Evolutionary conservation across 1,140 invertebrate species (phyloP), one percentile per base, ranked within the genome.

Genomic region (Diprion similis): DNA sequence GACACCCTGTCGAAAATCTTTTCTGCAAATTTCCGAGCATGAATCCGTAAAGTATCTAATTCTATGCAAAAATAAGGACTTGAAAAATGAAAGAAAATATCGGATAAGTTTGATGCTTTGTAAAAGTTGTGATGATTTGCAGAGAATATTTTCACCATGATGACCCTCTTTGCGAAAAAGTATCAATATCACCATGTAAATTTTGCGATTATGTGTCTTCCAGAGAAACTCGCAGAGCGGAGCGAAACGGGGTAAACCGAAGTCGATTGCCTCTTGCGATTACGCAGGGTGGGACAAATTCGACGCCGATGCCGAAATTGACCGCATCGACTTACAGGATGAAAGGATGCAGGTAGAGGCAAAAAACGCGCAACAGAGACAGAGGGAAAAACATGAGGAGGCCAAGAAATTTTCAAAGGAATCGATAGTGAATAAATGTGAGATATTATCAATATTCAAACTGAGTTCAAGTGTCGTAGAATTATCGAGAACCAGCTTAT

Each of bases 241-340:
- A 10, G 10, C 4, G 69, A 64, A 71, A 47, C 73, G 18, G 68
- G 46, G 66, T 73, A 65, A 80, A 79, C 48, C 66, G 79, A 73
- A 87, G 85, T 73, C 78, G 84, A 68, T 89, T 51, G 77, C 84
- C 46, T 88, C 89, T 11, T 92, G 88, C 8, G 91, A 93, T 77
- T 94, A 94, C 75, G 81, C 79, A 1, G 88, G 89, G 73, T 94
- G 93, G 93, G 91, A 93, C 79, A 92, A 92, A 82, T 93, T 91
- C 79, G 92, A 94, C 81, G 89, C 89, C 1, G 93, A 94, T 70
- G 89, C 89, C 13, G 93, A 94, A 84, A 80, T 93, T 10, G 84
- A 91, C 68, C 91, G 91, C 76, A 90, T 93, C 81, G 92, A 94
- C 73, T 79, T 93, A 48, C 85, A 88, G 47, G 90, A 92, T 70